These are phyloP conservation scores for Magallana angulata DNA, from an alignment of 1,140 invertebrate species.

Conservation along the genomic window DNA sequence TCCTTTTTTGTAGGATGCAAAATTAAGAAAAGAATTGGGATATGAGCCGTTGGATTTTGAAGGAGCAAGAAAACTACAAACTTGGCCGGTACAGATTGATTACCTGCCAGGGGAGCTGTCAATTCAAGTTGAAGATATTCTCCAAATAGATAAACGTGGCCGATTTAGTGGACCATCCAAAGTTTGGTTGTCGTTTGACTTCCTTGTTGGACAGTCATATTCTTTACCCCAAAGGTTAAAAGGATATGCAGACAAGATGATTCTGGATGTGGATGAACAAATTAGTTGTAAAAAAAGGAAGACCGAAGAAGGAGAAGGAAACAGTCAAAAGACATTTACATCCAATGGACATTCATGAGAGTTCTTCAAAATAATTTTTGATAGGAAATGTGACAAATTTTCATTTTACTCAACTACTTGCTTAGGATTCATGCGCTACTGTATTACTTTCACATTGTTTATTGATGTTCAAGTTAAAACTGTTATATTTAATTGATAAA, in stretches of 20 bases:
- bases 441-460: too few relatives aligned
- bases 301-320: background rate
- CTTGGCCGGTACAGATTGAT: conserved; percentile 42
- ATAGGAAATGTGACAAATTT: too few relatives aligned
- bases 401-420: too few relatives aligned
- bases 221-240: conserved; percentile 42
- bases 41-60: conserved; percentile 54
- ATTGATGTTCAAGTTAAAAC: too few relatives aligned
- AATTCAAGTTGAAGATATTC: conserved; percentile 60
- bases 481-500: too few relatives aligned
- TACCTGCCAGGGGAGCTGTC: conserved; percentile 58
- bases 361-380: too few relatives aligned
- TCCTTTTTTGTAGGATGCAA: conserved; percentile 46
- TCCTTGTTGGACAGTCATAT: conserved; percentile 60
- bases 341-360: background rate
- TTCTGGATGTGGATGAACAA: conserved; percentile 55
- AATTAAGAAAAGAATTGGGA: conserved; percentile 53
- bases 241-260: conserved; percentile 45
- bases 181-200: conserved; percentile 61
- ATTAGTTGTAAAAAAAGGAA: conserved; percentile 44
- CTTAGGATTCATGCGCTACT: too few relatives aligned
- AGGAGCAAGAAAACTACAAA: conserved; percentile 51
- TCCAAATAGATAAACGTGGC: conserved; percentile 47
- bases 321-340: background rate
- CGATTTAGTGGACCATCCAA: conserved; percentile 56